Conservation (phyloP, 2,888 invertebrate genomes). For the Conistra vaccinii region DNA sequence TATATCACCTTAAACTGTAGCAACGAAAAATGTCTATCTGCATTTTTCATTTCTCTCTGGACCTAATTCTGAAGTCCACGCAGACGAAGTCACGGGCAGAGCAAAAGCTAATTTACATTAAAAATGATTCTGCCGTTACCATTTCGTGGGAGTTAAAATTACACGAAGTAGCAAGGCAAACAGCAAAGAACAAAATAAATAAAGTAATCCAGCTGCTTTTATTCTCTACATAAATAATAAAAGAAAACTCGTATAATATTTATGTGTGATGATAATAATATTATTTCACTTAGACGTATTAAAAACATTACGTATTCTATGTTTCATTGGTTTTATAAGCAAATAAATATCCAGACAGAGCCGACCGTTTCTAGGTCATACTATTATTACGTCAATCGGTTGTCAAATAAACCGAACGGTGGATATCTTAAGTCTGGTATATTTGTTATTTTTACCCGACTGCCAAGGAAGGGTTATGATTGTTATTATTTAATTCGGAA, state of each 20-base stretch:
- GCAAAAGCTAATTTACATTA: background rate
- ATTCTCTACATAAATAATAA: background rate
- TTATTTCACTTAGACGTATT: constrained; percentile 3
- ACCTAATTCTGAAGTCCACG: too few species aligned
- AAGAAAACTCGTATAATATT: background rate
- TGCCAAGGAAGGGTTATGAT: too few species aligned
- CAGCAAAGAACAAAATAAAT: background rate
- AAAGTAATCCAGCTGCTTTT: constrained; percentile 2
- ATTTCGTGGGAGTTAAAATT: background rate
- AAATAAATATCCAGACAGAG: constrained; percentile 7
- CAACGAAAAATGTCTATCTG: too few species aligned
- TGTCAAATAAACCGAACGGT: constrained; percentile 8
- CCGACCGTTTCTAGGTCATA: background rate
- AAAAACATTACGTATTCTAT: background rate
- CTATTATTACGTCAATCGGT: constrained; percentile 4
- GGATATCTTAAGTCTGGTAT: background rate
- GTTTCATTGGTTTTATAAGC: background rate
- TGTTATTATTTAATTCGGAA: too few species aligned
- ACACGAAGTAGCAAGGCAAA: background rate
- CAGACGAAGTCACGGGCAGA: too few species aligned
- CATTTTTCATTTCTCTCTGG: too few species aligned
- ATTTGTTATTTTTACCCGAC: constrained; percentile 2
- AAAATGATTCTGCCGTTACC: background rate
- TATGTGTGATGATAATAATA: constrained; percentile 7
- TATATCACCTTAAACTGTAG: too few species aligned